phyloP scores from a whole-genome alignment of 1,140 invertebrate species.

The Caerostris extrusa region DNA sequence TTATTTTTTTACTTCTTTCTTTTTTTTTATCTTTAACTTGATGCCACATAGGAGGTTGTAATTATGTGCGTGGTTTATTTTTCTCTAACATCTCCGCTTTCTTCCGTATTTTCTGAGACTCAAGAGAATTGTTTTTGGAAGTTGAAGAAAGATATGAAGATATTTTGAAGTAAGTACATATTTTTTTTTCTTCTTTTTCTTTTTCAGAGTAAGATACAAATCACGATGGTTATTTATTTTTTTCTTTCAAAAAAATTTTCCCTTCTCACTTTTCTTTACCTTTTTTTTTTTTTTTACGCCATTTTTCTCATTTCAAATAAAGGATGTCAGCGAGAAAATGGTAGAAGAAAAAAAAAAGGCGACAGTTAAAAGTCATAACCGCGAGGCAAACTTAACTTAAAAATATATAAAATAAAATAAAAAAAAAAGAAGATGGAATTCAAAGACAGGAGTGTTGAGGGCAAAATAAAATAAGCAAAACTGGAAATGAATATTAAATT shows the following conservation, averaged over 20 bases:
- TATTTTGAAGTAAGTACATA: constrained; percentile 33
- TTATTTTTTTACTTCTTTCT: not conserved
- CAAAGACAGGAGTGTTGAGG: not conserved
- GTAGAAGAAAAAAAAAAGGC: not conserved
- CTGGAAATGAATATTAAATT: constrained; percentile 40
- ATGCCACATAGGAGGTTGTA: not conserved
- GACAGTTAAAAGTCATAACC: constrained; percentile 50
- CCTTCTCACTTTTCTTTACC: not conserved
- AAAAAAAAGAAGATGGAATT: not conserved
- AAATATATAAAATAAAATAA: not conserved
- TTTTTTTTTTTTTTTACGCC: not conserved
- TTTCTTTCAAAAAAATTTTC: not conserved
- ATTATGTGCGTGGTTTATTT: not conserved
- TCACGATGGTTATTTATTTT: not conserved
- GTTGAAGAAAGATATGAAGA: constrained; percentile 12
- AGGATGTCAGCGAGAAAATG: not conserved
- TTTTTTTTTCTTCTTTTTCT: not conserved
- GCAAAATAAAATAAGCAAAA: not conserved
- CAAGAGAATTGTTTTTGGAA: not conserved
- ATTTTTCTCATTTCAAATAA: not conserved
- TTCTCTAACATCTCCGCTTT: not conserved
- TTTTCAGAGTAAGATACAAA: constrained; percentile 10
- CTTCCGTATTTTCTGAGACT: not conserved
- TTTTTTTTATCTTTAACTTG: not conserved
- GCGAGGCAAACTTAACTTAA: not conserved